phyloP scores from a whole-genome alignment of 2,113 vertebrate species.

The Corapipo altera region DNA sequence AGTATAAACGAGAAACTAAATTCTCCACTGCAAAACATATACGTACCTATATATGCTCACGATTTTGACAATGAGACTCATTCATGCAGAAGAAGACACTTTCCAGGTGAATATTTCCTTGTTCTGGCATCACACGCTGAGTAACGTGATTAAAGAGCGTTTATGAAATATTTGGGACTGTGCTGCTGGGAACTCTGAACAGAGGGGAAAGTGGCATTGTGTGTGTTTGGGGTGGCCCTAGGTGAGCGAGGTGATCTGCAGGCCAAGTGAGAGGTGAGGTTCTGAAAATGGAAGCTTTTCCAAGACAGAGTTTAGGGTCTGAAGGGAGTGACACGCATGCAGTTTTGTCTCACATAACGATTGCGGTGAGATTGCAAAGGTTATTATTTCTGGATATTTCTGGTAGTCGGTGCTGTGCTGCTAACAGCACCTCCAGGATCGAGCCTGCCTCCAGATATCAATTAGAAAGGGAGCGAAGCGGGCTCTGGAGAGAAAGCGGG shows the following conservation, averaged over 20 bases:
- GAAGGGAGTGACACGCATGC: neutral
- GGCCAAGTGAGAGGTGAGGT: neutral
- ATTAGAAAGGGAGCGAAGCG: neutral
- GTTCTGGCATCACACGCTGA: neutral
- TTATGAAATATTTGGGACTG: neutral
- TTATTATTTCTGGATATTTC: neutral
- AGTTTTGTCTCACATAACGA: neutral
- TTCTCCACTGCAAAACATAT: neutral
- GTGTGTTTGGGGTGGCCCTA: neutral
- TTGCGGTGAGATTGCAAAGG: neutral
- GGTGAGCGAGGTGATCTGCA: neutral
- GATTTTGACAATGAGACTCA: constrained; percentile 30
- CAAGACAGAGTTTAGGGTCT: neutral
- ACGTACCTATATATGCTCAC: neutral
- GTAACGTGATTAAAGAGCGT: neutral
- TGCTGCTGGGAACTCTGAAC: neutral
- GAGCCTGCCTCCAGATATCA: neutral
- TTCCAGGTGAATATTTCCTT: constrained; percentile 30
- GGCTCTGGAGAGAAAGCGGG: neutral
- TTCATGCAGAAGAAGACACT: constrained; percentile 48
- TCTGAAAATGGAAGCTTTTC: neutral
- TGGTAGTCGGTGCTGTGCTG: neutral
- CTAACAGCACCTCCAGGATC: neutral
- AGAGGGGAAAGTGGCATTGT: neutral
- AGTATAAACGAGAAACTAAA: constrained; percentile 5